Percentiles rank a stretch among this genome's conserved stretches.
Conservation (phyloP, 1,140 invertebrate genomes). For the Babylonia areolata region DNA sequence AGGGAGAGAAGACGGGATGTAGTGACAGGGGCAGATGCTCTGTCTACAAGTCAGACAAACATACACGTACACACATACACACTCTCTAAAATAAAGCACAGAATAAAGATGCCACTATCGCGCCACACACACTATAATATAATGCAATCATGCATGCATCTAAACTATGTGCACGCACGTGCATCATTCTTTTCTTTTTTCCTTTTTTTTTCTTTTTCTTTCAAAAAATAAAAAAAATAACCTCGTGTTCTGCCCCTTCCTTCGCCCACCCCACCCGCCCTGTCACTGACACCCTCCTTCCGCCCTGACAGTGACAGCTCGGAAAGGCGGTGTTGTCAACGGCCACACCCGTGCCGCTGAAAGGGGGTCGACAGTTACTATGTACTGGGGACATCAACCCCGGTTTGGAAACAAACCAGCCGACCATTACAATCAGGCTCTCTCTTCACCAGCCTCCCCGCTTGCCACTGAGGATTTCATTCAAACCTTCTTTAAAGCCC, state of each 20-base stretch:
- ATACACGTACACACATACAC: too few species aligned
- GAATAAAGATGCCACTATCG: too few species aligned
- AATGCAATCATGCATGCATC: too few species aligned
- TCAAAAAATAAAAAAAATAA: neutral
- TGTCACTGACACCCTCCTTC: neutral
- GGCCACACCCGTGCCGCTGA: too few species aligned
- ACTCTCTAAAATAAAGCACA: too few species aligned
- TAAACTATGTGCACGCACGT: too few species aligned
- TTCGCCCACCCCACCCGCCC: neutral
- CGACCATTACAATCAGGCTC: conserved; percentile 11
- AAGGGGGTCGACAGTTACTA: neutral
- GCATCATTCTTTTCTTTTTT: too few species aligned
- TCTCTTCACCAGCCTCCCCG: conserved; percentile 7
- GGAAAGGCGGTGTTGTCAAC: too few species aligned
- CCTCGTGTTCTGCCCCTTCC: neutral
- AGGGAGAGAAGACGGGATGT: neutral
- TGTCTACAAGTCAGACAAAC: too few species aligned
- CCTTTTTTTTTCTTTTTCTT: neutral
- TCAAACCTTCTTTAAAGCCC: conserved; percentile 38
- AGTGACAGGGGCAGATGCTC: too few species aligned
- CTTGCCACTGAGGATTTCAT: conserved; percentile 11
- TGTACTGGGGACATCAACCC: neutral
- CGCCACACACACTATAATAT: too few species aligned
- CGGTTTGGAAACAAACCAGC: conserved; percentile 3
- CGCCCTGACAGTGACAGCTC: neutral